Evolutionary conservation across 2,113 vertebrate genomes (phyloP), one percentile per base, ranked within the genome.

Genomic region (Melanotaenia duboulayi): DNA sequence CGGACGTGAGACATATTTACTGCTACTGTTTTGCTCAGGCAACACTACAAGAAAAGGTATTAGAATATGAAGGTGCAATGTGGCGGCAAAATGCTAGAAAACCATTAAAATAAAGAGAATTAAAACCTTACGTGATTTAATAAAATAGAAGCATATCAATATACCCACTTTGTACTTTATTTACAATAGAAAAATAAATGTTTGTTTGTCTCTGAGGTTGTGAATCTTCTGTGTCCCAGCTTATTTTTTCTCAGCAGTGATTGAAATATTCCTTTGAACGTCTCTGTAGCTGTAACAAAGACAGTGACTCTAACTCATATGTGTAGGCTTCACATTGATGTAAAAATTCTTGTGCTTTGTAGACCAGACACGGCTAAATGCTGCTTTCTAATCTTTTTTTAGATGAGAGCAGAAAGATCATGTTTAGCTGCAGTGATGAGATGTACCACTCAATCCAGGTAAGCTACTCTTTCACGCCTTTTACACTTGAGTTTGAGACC

Each of bases 201-300:
- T 35, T 7, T 7, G 4, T 35, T 35, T 57, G 39, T 66, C 71
- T 67, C n/a, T 20, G 65, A 65, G 67, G 60, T 54, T 74, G 23
- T 11, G 16, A 49, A 44, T 46, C 67, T 42, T 11, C 1, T 13
- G 64, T 49, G 69, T 80, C 82, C 59, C 6, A 50, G 51, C 51
- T 65, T 16, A 42, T 63, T 62, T 72, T 60, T 42, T 48, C 61
- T 74, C 42, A 0, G 42, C 28, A 6, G 32, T 58, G 69, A 79
- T 20, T 75, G 76, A 78, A 70, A 69, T 4, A 37, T 10, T 57
- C 37, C 64, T 80, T 78, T 84, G 63, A 84, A 80, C 57, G 76
- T 64, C 39, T 46, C 48, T 51, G 39, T 4, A 20, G 13, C 46
- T 4, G 57, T 23, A 23, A 25, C 60, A 57, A 50, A 75, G 59